A percentile compares a stretch with the other conserved stretches of the same genome.
phyloP scores from a whole-genome alignment of 2,797 vertebrate genomes.

The Eidolon dupreanum region DNA sequence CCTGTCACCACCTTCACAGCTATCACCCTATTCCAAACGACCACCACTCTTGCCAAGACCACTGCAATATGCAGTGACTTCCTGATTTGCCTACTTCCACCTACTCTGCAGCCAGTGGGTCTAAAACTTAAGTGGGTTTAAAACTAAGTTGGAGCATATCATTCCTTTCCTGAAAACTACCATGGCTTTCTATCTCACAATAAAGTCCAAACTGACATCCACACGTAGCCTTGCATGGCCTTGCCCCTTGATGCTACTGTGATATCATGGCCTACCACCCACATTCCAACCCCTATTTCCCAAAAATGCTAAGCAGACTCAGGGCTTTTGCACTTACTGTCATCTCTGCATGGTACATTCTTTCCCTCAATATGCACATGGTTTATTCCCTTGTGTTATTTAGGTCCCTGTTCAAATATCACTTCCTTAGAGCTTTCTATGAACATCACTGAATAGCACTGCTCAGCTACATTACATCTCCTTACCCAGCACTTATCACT shows the following conservation, averaged over 20 bases:
- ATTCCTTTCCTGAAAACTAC: neutral
- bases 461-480: neutral
- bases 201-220: neutral
- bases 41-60: neutral
- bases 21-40: neutral
- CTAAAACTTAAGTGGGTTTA: neutral
- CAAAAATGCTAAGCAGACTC: neutral
- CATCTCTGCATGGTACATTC: neutral
- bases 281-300: neutral
- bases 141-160: neutral
- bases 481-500: neutral
- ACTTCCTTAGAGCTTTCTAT: neutral
- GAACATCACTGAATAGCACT: neutral
- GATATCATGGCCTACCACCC: neutral
- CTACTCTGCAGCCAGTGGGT: neutral
- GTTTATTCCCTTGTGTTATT: neutral
- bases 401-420: neutral
- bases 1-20: neutral
- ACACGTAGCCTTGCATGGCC: neutral
- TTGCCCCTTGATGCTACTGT: neutral
- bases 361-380: neutral
- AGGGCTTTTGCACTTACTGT: neutral
- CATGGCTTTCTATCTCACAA: neutral
- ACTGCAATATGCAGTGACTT: neutral
- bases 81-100: neutral